Evolutionary conservation across 2,113 vertebrate genomes (phyloP).

Genomic region (Pagrus major): DNA sequence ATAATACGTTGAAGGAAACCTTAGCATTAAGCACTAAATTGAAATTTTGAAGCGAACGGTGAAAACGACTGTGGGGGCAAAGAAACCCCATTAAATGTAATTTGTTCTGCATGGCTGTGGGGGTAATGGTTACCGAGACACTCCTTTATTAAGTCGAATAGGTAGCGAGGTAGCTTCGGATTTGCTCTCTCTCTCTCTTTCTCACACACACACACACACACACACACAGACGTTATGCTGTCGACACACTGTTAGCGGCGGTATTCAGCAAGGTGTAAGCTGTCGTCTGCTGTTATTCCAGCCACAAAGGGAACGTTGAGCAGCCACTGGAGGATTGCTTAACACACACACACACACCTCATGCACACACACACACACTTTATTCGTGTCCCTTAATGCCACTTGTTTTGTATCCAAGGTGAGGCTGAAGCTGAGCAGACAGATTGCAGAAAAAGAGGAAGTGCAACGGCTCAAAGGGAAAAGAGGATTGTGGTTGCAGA

Average conservation of each 20-base stretch:
- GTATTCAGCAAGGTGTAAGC: conserved; percentile 73
- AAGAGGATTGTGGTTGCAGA: neutral
- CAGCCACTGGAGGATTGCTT: conserved; percentile 76
- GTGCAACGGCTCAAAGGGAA: neutral
- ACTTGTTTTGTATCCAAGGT: conserved; percentile 12
- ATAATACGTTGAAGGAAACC: conserved; percentile 90
- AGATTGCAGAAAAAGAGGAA: neutral
- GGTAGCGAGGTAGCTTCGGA: conserved; percentile 80
- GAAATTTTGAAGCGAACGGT: conserved; percentile 94
- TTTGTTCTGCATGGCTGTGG: conserved; percentile 97
- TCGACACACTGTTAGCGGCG: conserved; percentile 58
- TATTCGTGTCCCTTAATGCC: conserved; percentile 8
- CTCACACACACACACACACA: conserved; percentile 12
- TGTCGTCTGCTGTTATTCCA: conserved; percentile 70
- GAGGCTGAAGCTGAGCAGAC: neutral
- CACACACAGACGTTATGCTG: conserved; percentile 24
- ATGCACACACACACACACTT: conserved; percentile 22
- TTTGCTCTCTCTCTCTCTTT: conserved; percentile 39
- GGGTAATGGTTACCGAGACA: conserved; percentile 90
- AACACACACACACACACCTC: conserved; percentile 36
- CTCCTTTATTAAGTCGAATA: conserved; percentile 93
- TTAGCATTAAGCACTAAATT: conserved; percentile 94
- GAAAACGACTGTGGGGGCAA: conserved; percentile 91
- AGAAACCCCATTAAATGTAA: conserved; percentile 97
- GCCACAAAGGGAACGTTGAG: conserved; percentile 87